These are phyloP conservation scores for Triplophysa rosa DNA, from an alignment of 2,113 vertebrate species.

Conservation along the genomic window DNA sequence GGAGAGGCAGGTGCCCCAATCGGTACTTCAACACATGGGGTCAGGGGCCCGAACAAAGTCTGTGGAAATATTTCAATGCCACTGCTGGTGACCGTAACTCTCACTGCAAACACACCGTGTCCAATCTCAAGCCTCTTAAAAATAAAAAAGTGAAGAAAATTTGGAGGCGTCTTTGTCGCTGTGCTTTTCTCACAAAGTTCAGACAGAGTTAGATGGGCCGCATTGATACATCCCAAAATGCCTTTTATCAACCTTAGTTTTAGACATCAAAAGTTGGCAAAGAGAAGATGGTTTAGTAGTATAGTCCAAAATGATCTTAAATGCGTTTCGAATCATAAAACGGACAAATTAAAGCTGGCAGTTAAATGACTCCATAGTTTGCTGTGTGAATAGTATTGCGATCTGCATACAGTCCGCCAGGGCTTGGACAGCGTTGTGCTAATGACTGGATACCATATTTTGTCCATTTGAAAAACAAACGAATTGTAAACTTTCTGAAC, in stretches of 20 bases:
- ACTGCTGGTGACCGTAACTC: slow-evolving; percentile 64
- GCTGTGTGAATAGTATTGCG: slow-evolving; percentile 36
- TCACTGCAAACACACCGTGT: slow-evolving; percentile 40
- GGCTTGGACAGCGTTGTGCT: slow-evolving; percentile 44
- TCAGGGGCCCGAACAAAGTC: slow-evolving; percentile 33
- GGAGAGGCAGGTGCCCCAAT: background rate
- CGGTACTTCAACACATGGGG: background rate
- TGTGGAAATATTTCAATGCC: slow-evolving; percentile 50
- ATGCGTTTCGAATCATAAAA: background rate
- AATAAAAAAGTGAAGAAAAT: slow-evolving; percentile 16
- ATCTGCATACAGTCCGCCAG: slow-evolving; percentile 19
- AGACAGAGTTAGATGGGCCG: slow-evolving; percentile 38
- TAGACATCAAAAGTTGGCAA: slow-evolving; percentile 27
- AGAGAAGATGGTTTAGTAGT: background rate
- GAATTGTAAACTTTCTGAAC: slow-evolving; percentile 19
- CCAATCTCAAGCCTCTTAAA: slow-evolving; percentile 39
- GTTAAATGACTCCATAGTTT: slow-evolving; percentile 20
- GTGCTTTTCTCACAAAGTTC: slow-evolving; percentile 65
- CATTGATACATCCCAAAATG: slow-evolving; percentile 47
- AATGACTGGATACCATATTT: slow-evolving; percentile 20
- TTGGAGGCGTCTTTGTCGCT: slow-evolving; percentile 54
- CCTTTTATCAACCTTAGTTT: background rate
- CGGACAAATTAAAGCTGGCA: slow-evolving; percentile 2
- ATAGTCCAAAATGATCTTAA: background rate
- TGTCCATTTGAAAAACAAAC: slow-evolving; percentile 11